Conservation (phyloP, 2,113 vertebrate genomes). For the Colossoma macropomum region DNA sequence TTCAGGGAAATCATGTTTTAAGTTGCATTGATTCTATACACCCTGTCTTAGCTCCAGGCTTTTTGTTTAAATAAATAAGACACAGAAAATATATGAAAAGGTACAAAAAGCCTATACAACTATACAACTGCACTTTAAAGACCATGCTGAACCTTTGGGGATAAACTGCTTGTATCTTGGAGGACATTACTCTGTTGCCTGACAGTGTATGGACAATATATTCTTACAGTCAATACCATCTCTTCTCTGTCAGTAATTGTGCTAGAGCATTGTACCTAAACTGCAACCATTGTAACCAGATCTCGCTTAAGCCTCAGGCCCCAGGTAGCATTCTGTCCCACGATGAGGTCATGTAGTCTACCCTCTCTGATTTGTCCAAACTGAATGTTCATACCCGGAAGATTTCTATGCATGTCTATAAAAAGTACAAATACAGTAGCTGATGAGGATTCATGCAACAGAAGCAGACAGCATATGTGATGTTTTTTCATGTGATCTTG, state of each 20-base stretch:
- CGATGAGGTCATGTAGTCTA: constrained; percentile 23
- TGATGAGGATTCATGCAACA: background rate
- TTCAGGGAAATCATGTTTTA: no score
- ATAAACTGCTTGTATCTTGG: no score
- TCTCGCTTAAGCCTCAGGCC: background rate
- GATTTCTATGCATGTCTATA: constrained; percentile 31
- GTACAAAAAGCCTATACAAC: no score
- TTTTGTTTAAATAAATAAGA: no score
- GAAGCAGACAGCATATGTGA: background rate
- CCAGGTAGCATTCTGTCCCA: background rate
- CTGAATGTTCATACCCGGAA: background rate
- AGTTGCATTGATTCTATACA: no score
- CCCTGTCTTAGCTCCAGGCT: no score
- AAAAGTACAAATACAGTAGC: background rate
- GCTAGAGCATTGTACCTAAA: background rate
- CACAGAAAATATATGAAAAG: no score
- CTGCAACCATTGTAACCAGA: background rate
- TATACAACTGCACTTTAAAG: no score
- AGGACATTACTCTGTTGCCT: no score
- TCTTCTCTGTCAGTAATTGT: background rate
- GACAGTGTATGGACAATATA: no score
- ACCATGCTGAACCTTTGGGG: no score
- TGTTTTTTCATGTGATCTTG: constrained; percentile 19
- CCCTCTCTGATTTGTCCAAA: constrained; percentile 7
- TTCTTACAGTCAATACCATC: background rate